A percentile compares a stretch with the other conserved stretches of the same genome.
These are phyloP conservation scores for Tetanocera ferruginea DNA, from an alignment of 2,888 invertebrate species.

Conservation along the genomic window DNA sequence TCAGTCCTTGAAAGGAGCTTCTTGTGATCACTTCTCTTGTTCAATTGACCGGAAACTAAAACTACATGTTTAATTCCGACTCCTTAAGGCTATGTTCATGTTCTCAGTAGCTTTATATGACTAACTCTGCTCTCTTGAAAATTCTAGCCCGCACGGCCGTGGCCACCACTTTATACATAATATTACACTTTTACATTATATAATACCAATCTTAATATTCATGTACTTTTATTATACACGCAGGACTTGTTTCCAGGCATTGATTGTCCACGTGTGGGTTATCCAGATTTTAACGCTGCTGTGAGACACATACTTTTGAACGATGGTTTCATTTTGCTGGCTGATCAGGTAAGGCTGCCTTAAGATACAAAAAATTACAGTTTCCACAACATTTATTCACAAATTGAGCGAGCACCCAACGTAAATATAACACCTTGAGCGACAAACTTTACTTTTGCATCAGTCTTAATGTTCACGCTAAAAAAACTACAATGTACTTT, in stretches of 20 bases:
- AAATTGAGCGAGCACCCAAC: background rate
- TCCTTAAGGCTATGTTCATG: no score
- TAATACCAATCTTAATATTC: background rate
- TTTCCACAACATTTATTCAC: background rate
- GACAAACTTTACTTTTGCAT: background rate
- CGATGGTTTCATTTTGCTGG: constrained; percentile 78
- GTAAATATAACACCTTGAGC: background rate
- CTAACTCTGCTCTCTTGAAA: no score
- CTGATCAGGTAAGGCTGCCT: constrained; percentile 78
- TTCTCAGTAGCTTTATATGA: no score
- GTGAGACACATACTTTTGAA: constrained; percentile 78
- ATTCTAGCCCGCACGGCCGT: no score
- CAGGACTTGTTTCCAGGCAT: constrained; percentile 91
- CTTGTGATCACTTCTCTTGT: no score
- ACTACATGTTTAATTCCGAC: no score
- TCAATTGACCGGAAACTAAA: no score
- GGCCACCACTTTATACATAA: no score
- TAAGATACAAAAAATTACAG: background rate
- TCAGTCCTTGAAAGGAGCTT: no score
- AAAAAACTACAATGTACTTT: background rate
- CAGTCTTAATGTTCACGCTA: background rate
- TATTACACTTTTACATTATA: no score
- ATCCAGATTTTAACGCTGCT: constrained; percentile 88
- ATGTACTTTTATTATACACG: background rate
- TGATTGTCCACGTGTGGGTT: constrained; percentile 88